Percentiles rank a stretch among this genome's conserved stretches.
Conservation (phyloP, 2,113 vertebrate genomes). For the Periophthalmodon schlosseri region DNA sequence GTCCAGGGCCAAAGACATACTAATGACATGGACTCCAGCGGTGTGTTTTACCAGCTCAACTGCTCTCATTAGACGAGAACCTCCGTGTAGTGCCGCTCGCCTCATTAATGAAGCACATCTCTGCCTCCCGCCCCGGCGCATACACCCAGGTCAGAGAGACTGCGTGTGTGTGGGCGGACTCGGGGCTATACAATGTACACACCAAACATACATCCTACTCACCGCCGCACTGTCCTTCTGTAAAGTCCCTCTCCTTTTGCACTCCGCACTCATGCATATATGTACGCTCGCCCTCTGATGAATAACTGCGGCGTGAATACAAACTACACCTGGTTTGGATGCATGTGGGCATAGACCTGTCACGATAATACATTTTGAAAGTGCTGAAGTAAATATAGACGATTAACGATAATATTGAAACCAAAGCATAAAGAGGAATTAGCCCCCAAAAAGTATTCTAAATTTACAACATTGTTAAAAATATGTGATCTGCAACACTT, state of each 20-base stretch:
- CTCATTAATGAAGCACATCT: constrained; percentile 95
- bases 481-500: no score
- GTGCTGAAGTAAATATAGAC: no score
- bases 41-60: constrained; percentile 91
- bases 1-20: constrained; percentile 61
- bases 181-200: constrained; percentile 36
- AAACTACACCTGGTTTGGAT: constrained; percentile 54
- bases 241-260: constrained; percentile 52
- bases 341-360: constrained; percentile 14
- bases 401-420: no score
- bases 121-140: constrained; percentile 67
- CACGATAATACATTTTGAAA: no score
- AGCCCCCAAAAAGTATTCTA: no score
- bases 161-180: constrained; percentile 66
- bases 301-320: constrained; percentile 53
- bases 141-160: constrained; percentile 65
- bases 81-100: constrained; percentile 83
- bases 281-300: constrained; percentile 53
- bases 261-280: constrained; percentile 52
- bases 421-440: no score
- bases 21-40: constrained; percentile 73
- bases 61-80: constrained; percentile 96
- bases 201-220: constrained; percentile 44
- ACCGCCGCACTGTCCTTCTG: constrained; percentile 52
- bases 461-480: no score